Conservation (phyloP, 2,797 vertebrate genomes). For the Naso thynnoides region DNA sequence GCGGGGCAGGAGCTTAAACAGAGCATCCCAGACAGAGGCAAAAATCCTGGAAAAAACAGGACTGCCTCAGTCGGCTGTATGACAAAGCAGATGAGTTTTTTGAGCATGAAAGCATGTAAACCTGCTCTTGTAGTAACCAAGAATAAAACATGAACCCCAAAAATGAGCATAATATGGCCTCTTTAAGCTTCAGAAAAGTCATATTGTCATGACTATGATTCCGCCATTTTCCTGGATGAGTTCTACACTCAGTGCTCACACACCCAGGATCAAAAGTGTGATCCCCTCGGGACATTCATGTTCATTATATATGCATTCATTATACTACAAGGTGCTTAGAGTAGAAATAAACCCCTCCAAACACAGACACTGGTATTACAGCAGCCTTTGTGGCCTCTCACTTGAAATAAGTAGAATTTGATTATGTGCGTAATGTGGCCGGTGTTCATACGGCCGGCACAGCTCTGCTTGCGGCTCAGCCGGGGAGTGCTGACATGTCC, state of each 20-base stretch:
- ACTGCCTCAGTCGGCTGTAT: too few species aligned
- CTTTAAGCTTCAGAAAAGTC: background rate
- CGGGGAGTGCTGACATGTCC: conserved; percentile 73
- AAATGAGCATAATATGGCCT: too few species aligned
- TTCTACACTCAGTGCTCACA: conserved; percentile 42
- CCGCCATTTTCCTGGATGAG: conserved; percentile 22
- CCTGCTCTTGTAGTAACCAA: too few species aligned
- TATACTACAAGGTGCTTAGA: conserved; percentile 35
- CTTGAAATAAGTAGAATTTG: conserved; percentile 78
- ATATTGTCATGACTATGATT: conserved; percentile 21
- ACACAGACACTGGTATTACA: conserved; percentile 63
- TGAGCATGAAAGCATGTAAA: too few species aligned
- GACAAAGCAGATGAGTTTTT: too few species aligned
- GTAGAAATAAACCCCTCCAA: conserved; percentile 28
- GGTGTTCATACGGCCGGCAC: conserved; percentile 60
- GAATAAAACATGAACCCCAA: too few species aligned
- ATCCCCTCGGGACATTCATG: conserved; percentile 19
- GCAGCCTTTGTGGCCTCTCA: conserved; percentile 57
- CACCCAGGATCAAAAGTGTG: conserved; percentile 47
- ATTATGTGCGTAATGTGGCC: conserved; percentile 77
- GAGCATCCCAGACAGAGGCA: too few species aligned
- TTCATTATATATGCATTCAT: conserved; percentile 47
- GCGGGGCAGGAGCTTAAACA: too few species aligned
- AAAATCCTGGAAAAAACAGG: too few species aligned
- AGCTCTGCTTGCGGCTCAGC: conserved; percentile 53